Base-by-base conservation (phyloP, 2,888 invertebrate genomes). In the Amiota mariae region DNA sequence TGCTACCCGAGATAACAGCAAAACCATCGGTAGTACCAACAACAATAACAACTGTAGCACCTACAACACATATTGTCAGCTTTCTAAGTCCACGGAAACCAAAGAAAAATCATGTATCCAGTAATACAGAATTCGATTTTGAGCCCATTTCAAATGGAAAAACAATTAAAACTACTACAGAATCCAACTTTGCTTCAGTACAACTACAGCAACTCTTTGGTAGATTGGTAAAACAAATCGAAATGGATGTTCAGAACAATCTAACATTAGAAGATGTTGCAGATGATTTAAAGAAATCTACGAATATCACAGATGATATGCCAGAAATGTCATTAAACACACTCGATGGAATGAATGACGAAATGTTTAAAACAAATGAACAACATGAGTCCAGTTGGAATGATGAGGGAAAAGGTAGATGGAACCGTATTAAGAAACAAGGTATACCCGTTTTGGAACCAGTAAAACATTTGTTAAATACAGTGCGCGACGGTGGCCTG, bases 391-490 rank as follows among this genome's bases (percentile, higher is more conserved):
- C 79, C 12, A 74, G 24, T 8, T 47, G 56, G 48, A 73, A 67
- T 57, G 49, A 68, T 18, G 75, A 75, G 8, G 76, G 1, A 54
- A 2, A 20, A 13, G n/a, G 36, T 6, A 54, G 75, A 12, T 87
- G 81, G 84, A 80, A 80, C 76, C 88, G 88, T 61, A 79, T 83
- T n/a, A 88, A 88, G 72, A 68, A 68, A 36, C 76, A 87, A 68
- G 82, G 81, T 46, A 88, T 88, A 68, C 85, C 86, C 0, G 88
- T 87, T 1, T 77, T 89, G 63, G 88, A 89, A 73, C 87, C 89
- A 4, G 87, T 89, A 2, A 87, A 84, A 70, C 88, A 88, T 80
- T 79, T 89, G 36, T 67, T 89, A 1, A 86, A 88, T 51, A 80
- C 89, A 0, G 88, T 89, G 6, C 84, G 88, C 9, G 85, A 87